Evolutionary conservation across 2,797 vertebrate species (phyloP), one percentile per base, ranked within the genome.

Genomic region (Falco berigora): DNA sequence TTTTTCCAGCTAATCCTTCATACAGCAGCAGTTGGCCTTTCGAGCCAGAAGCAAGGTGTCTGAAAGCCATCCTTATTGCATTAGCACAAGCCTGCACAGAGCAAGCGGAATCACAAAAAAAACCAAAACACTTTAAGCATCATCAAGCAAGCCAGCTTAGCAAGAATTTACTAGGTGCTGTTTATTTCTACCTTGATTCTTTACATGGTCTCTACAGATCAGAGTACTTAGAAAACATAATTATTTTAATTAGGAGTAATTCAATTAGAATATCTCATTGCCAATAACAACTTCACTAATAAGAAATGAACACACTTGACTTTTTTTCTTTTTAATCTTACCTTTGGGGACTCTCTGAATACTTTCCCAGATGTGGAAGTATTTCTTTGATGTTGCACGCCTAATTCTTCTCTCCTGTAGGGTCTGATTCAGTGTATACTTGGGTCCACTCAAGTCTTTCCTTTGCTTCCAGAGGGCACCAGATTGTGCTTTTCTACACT

Each of bases 171-270:
- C 77, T 92, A 89, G 88, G 77, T 89, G 92, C 53, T 96, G 86
- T 96, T 97, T 95, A 95, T 95, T 96, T 86, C 90, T 95, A 93
- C 83, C 95, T 96, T 95, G 95, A 96, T 96, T 97, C 93, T 79
- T 77, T 88, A 71, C 80, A 40, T 78, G 90, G 96, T 96, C 96
- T 96, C 94, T 93, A 93, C 90, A 96, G 96, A 96, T 96, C 96
- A 95, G 92, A 95, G 93, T 89, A 94, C 96, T 96, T 93, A 95
- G 96, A 96, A 95, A 97, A 97, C 94, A 96, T 96, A 97, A 96
- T 97, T 97, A 96, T 96, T 97, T 96, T 96, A 97, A 97, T 97
- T 97, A 96, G 95, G 88, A 95, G 96, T 96, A 97, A 97, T 96
- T 96, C 93, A 97, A 96, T 97, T 96, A 97, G 94, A 96, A 80